These are phyloP conservation scores for Butorides virescens DNA, from an alignment of 2,113 vertebrate genomes.

Conservation along the genomic window DNA sequence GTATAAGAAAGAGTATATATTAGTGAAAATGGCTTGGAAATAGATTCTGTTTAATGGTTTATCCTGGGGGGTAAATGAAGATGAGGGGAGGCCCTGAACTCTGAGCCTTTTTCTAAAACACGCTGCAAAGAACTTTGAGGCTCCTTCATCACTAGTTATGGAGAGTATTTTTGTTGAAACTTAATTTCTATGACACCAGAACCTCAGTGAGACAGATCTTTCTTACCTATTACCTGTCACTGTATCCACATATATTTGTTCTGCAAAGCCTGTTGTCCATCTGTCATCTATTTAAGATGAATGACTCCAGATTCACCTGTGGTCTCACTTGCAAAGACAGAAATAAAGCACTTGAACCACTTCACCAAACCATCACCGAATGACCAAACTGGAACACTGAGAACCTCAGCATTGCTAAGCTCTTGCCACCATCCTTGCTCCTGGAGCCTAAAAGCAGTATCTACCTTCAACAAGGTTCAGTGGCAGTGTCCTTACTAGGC, in stretches of 20 bases:
- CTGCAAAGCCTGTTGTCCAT: not conserved
- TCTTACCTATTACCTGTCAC: not conserved
- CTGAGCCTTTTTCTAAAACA: not conserved
- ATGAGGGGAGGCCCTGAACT: not conserved
- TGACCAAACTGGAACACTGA: not conserved
- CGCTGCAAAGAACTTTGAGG: not conserved
- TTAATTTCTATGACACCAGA: not conserved
- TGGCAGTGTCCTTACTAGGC: not conserved
- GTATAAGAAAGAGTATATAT: not conserved
- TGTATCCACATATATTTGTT: not conserved
- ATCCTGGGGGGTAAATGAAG: not conserved
- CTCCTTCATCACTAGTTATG: not conserved
- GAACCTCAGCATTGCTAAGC: not conserved
- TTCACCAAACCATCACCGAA: not conserved
- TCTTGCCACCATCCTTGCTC: not conserved
- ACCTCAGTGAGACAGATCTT: not conserved
- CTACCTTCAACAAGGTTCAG: not conserved
- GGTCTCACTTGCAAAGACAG: not conserved
- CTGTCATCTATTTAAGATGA: not conserved
- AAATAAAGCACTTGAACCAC: not conserved
- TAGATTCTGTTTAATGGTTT: not conserved
- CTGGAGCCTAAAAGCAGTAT: not conserved
- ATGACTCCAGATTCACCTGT: not conserved
- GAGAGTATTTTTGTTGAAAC: not conserved
- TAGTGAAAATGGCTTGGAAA: not conserved